These are phyloP conservation scores for Nudaria mundana DNA, from an alignment of 2,888 invertebrate species.

Conservation along the genomic window DNA sequence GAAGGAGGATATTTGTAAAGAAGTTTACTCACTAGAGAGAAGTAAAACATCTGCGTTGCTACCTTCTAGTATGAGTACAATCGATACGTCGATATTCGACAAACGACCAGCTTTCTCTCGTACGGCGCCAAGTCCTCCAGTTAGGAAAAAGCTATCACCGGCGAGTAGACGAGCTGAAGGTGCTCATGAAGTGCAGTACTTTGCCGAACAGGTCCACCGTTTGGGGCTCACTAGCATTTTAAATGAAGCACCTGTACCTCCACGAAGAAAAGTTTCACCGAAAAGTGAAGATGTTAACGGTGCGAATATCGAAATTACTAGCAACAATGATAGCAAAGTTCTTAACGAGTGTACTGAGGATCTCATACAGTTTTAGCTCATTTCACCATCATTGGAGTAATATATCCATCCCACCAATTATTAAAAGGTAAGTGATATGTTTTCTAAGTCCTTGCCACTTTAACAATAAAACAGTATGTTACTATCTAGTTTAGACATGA, in stretches of 20 bases:
- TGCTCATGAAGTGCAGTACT: conserved; percentile 41
- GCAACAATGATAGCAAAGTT: conserved; percentile 24
- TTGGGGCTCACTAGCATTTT: conserved; percentile 58
- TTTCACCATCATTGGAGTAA: conserved; percentile 1
- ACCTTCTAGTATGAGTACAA: conserved; percentile 45
- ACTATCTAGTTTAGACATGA: no score
- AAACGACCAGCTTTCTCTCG: conserved; percentile 62
- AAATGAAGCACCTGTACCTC: conserved; percentile 61
- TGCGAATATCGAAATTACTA: conserved; percentile 29
- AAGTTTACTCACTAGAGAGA: conserved; percentile 56
- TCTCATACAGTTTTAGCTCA: conserved; percentile 66
- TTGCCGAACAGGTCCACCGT: conserved; percentile 53
- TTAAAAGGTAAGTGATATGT: conserved; percentile 18
- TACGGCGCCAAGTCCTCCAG: conserved; percentile 73
- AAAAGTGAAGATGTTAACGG: conserved; percentile 42
- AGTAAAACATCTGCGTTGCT: conserved; percentile 67
- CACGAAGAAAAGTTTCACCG: conserved; percentile 65
- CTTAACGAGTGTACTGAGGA: conserved; percentile 51
- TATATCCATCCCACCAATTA: conserved; percentile 35
- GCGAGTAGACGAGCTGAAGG: conserved; percentile 41
- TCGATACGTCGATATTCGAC: conserved; percentile 64
- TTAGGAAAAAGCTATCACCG: conserved; percentile 64
- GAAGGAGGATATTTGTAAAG: conserved; percentile 36
- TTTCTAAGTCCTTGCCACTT: conserved; percentile 26
- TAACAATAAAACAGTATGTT: no score